Conservation (phyloP, 2,888 invertebrate genomes). For the Diplazon laetatorius region DNA sequence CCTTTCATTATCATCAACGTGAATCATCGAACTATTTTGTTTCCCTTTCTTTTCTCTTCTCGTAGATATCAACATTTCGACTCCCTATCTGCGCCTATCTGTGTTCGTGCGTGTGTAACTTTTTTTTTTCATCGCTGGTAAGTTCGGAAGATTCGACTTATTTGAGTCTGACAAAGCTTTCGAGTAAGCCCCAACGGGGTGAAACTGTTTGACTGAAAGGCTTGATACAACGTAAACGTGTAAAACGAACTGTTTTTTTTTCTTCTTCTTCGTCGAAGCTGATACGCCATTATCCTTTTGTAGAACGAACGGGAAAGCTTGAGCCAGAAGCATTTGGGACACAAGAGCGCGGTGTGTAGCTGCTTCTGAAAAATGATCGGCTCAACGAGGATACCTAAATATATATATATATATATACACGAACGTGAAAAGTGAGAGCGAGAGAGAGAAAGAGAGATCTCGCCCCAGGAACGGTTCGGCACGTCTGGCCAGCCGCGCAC, state of each 20-base stretch:
- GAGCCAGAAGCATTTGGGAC: conserved; percentile 6
- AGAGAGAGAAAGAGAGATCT: conserved; percentile 26
- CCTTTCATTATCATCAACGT: too few relatives aligned
- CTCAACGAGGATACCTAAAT: conserved; percentile 60
- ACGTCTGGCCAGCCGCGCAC: conserved; percentile 33
- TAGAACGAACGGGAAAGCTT: conserved; percentile 38
- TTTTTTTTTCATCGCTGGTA: neutral
- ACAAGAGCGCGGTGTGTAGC: neutral
- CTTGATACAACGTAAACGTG: conserved; percentile 25
- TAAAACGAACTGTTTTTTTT: conserved; percentile 30
- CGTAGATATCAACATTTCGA: too few relatives aligned
- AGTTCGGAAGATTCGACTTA: neutral
- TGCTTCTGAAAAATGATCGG: conserved; percentile 65
- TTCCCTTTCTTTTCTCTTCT: neutral
- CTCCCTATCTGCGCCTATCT: too few relatives aligned
- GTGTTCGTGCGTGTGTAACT: neutral
- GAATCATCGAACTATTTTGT: too few relatives aligned
- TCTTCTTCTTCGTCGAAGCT: too few relatives aligned
- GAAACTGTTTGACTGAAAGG: conserved; percentile 22
- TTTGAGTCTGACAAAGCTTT: conserved; percentile 1
- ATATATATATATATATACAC: conserved; percentile 21
- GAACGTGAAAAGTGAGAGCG: too few relatives aligned
- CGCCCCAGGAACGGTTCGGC: conserved; percentile 41
- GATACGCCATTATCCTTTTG: conserved; percentile 25
- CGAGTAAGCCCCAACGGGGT: neutral